phyloP scores from a whole-genome alignment of 2,113 vertebrate genomes.

The Cebus imitator region DNA sequence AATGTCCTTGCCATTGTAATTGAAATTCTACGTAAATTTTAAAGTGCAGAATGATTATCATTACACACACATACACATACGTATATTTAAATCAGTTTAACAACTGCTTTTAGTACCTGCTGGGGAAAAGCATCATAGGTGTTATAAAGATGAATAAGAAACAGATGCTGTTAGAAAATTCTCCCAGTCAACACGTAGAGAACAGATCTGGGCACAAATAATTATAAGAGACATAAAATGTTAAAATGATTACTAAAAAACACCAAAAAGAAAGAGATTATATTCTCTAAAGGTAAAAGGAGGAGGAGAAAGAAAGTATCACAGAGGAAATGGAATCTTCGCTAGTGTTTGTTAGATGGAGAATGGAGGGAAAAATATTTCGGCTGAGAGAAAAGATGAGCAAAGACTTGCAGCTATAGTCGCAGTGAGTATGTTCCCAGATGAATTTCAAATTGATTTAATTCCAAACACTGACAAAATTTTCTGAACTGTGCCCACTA shows the following conservation, averaged over 20 bases:
- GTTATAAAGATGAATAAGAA: neutral
- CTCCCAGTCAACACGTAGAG: neutral
- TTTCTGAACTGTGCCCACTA: neutral
- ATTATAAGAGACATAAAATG: neutral
- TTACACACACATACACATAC: neutral
- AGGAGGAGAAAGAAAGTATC: neutral
- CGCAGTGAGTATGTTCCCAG: neutral
- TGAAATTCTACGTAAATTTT: neutral
- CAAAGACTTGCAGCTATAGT: neutral
- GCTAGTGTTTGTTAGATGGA: neutral
- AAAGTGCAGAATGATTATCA: neutral
- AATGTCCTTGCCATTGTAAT: neutral
- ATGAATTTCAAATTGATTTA: neutral
- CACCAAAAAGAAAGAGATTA: neutral
- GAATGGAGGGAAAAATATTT: neutral
- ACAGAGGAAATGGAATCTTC: neutral
- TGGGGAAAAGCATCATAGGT: neutral
- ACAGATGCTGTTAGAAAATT: neutral
- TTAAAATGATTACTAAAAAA: neutral
- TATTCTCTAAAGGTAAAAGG: neutral
- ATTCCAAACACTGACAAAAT: neutral
- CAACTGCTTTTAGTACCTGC: neutral
- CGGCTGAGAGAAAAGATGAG: neutral
- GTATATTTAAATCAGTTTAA: slow-evolving; percentile 11
- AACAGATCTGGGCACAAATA: neutral